Evolutionary conservation across 2,797 vertebrate species (phyloP).

Genomic region (Melanotaenia parkinsoni): DNA sequence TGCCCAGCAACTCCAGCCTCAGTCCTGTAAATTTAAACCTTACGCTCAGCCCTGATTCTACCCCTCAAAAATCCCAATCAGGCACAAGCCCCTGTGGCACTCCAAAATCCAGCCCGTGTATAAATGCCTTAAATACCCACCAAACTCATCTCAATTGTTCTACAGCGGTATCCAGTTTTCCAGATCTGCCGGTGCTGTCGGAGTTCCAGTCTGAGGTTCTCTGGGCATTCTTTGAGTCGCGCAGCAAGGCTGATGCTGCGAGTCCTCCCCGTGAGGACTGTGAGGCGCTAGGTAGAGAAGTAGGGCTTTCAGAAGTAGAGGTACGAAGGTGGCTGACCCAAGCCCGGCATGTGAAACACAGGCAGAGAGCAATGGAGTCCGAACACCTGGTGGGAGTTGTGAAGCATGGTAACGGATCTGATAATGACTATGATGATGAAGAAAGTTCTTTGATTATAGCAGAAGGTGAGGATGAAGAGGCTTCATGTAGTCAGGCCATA

Average conservation of each 20-base stretch:
- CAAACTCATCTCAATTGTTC: conserved; percentile 58
- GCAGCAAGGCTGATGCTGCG: conserved; percentile 81
- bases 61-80: conserved; percentile 75
- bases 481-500: conserved; percentile 76
- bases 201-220: conserved; percentile 87
- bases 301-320: conserved; percentile 81
- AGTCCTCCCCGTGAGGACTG: conserved; percentile 84
- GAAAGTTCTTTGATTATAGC: conserved; percentile 81
- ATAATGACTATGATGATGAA: conserved; percentile 80
- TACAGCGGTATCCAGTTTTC: conserved; percentile 43
- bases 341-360: conserved; percentile 76
- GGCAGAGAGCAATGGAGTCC: conserved; percentile 56
- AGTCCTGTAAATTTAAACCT: conserved; percentile 77
- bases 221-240: conserved; percentile 85
- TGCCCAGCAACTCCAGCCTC: conserved; percentile 76
- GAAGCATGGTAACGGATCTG: conserved; percentile 48
- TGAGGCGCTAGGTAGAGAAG: conserved; percentile 84
- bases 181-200: conserved; percentile 75
- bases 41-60: conserved; percentile 78
- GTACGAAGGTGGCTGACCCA: conserved; percentile 82
- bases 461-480: conserved; percentile 79
- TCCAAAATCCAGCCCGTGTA: conserved; percentile 71
- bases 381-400: conserved; percentile 33
- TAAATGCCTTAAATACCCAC: conserved; percentile 77
- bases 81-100: conserved; percentile 70